A percentile compares a stretch with the other conserved stretches of the same genome.
These are phyloP conservation scores for Panorpa germanica DNA, from an alignment of 2,888 invertebrate genomes.

Conservation along the genomic window DNA sequence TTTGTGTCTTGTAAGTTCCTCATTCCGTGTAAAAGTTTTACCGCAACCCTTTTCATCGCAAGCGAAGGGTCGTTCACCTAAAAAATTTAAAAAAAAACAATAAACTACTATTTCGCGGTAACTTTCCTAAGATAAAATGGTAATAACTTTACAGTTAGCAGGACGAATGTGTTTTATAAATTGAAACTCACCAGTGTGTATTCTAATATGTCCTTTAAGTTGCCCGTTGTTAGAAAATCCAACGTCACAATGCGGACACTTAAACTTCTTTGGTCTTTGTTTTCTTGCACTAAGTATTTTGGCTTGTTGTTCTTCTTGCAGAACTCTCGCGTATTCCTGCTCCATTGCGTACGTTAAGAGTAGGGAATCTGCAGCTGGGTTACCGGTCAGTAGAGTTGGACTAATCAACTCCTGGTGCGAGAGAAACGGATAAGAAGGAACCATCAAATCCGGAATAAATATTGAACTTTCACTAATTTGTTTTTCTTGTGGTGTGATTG, in stretches of 20 bases:
- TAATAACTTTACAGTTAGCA: not conserved
- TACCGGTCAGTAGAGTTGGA: too few species aligned
- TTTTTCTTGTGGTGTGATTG: too few species aligned
- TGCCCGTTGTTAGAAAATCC: conserved; percentile 92
- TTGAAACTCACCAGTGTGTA: conserved; percentile 57
- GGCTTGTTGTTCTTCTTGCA: conserved; percentile 50
- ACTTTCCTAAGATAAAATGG: not conserved
- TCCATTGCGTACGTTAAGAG: conserved; percentile 35
- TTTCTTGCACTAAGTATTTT: conserved; percentile 48
- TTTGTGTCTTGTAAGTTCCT: conserved; percentile 81
- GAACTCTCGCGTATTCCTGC: conserved; percentile 45
- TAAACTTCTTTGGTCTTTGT: conserved; percentile 76
- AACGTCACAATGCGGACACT: conserved; percentile 75
- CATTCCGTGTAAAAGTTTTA: conserved; percentile 81
- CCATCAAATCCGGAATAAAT: not conserved
- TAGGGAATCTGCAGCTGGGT: too few species aligned
- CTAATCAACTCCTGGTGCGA: not conserved
- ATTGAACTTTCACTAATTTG: not conserved
- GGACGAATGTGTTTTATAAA: not conserved
- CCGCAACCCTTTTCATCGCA: conserved; percentile 74
- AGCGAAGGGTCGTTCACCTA: conserved; percentile 71
- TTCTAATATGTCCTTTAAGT: conserved; percentile 75
- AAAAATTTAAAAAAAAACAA: conserved; percentile 13
- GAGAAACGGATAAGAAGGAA: not conserved
- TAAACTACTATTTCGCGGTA: not conserved